These are phyloP conservation scores for Porphyrio hochstetteri DNA, from an alignment of 2,113 vertebrate species.

Conservation along the genomic window DNA sequence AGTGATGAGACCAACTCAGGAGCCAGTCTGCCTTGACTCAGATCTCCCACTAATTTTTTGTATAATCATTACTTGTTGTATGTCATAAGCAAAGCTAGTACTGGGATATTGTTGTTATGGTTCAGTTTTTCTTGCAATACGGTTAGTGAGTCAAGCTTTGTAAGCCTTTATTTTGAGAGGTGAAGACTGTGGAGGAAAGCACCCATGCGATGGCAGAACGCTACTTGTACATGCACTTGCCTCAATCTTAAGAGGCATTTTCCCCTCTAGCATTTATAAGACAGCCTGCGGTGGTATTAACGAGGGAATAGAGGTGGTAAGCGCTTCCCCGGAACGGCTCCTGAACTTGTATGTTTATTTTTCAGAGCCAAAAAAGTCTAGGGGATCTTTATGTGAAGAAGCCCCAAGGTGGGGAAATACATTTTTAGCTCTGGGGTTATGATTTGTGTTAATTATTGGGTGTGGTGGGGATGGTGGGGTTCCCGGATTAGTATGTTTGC, in stretches of 20 bases:
- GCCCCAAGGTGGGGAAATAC: not conserved
- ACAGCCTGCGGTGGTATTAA: not conserved
- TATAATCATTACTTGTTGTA: not conserved
- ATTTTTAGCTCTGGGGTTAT: constrained; percentile 53
- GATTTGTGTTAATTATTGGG: constrained; percentile 49
- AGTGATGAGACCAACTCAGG: not conserved
- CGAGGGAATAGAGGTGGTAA: not conserved
- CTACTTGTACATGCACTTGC: not conserved
- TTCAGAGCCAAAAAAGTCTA: not conserved
- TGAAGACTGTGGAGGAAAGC: not conserved
- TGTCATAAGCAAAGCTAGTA: not conserved
- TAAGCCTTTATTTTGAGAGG: not conserved
- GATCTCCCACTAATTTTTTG: not conserved
- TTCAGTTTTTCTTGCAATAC: not conserved
- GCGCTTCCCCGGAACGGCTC: rapidly evolving
- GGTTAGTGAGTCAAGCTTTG: not conserved
- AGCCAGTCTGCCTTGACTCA: not conserved
- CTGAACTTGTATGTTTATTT: not conserved
- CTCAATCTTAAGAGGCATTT: not conserved
- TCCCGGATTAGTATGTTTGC: constrained; percentile 32
- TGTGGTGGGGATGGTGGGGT: constrained; percentile 33
- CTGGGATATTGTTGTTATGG: not conserved
- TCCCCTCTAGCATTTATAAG: not conserved
- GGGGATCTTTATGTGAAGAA: constrained; percentile 8
- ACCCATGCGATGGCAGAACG: not conserved